These are phyloP conservation scores for Asobara japonica DNA, from an alignment of 1,140 invertebrate species.

Conservation along the genomic window DNA sequence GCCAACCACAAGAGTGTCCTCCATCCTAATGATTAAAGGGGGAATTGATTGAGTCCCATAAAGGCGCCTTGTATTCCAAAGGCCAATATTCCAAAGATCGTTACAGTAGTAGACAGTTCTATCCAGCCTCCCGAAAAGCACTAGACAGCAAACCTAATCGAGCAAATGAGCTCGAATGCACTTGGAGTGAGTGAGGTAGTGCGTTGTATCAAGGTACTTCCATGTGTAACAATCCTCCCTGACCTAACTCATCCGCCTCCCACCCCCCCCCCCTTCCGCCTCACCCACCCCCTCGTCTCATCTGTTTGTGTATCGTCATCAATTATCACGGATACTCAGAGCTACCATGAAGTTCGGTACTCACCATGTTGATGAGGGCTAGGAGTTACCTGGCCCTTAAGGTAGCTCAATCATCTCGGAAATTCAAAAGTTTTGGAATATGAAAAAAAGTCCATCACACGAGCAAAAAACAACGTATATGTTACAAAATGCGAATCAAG, in stretches of 20 bases:
- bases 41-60: constrained; percentile 13
- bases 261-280: neutral
- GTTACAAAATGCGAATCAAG: too few species aligned
- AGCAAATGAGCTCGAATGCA: constrained; percentile 61
- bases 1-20: neutral
- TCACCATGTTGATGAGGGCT: neutral
- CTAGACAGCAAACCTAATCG: constrained; percentile 45
- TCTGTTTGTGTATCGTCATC: constrained; percentile 57
- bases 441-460: too few species aligned
- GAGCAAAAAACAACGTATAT: too few species aligned
- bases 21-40: neutral
- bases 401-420: too few species aligned
- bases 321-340: constrained; percentile 51
- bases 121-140: neutral
- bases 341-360: constrained; percentile 45
- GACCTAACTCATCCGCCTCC: neutral
- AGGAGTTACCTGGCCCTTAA: constrained; percentile 3
- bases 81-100: constrained; percentile 11
- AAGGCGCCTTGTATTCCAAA: constrained; percentile 2
- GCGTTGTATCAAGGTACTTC: constrained; percentile 22
- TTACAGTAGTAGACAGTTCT: neutral
- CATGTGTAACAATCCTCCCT: constrained; percentile 26
- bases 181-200: constrained; percentile 38
- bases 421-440: too few species aligned
- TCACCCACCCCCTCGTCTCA: neutral